Base-by-base conservation (phyloP, 2,113 vertebrate genomes). In the Elachura formosa region DNA sequence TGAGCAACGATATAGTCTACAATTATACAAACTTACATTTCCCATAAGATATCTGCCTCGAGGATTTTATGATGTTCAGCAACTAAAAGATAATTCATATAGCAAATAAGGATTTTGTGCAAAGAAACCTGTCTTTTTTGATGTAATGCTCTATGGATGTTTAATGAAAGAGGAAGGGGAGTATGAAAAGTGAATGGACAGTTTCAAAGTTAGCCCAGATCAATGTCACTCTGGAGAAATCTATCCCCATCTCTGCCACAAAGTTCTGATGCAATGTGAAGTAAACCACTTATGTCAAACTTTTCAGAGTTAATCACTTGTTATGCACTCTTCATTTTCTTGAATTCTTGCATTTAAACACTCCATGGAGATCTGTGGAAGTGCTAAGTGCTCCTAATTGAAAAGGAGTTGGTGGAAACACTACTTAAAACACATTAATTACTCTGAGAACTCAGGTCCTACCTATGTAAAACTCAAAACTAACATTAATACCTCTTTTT, bases 21-120 rank as follows among this genome's bases (percentile, higher is more conserved):
- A 91, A 90, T 96, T 94, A 93, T 13, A 94, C 41, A 96, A 94
- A 94, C 66, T 80, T 21, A 90, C 29, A 69, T 83, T 69, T 95
- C 87, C 85, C 85, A 31, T 71, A 95, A 92, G 90, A 62, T 83
- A 90, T 66, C 58, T 95, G 85, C 85, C 87, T 95, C 85, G 34
- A 79, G 66, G 78, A 96, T 90, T 95, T 96, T 91, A 95, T 31
- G 52, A 91, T 79, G 58, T 54, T 96, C 93, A 93, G 56, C 54
- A 87, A 79, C 58, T 82, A 85, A 91, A 95, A 48, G 62, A 87
- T 71, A 96, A 89, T 93, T 93, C 92, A 94, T 82, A 54, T 66
- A 93, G 84, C 74, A 95, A 87, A 85, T 87, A 89, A 91, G 49
- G 62, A 82, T 75, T 91, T 93, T 93, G 74, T 82, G 74, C 81